A percentile compares a stretch with the other conserved stretches of the same genome.
phyloP scores from a whole-genome alignment of 2,113 vertebrate genomes.

The rabbit (Oryctolagus cuniculus) region DNA sequence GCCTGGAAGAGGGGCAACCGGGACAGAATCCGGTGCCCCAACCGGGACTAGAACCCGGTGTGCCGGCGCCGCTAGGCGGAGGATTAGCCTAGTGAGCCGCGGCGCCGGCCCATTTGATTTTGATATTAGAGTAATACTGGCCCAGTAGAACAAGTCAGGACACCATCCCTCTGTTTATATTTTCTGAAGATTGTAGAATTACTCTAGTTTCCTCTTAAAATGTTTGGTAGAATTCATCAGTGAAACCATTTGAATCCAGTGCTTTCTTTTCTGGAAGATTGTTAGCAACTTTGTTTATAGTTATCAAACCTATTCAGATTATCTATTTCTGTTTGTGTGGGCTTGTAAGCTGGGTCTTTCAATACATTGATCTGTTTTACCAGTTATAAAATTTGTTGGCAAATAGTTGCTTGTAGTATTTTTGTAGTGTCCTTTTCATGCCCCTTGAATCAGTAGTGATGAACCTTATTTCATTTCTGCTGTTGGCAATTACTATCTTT shows the following conservation, averaged over 20 bases:
- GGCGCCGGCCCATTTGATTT: too few species aligned
- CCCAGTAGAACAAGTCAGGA: not conserved
- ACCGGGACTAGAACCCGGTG: too few species aligned
- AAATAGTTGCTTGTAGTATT: not conserved
- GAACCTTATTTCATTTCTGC: not conserved
- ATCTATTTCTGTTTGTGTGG: not conserved
- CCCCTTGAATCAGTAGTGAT: not conserved
- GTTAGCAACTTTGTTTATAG: constrained; percentile 10
- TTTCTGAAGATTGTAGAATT: constrained; percentile 51
- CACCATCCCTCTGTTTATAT: not conserved
- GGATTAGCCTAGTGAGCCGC: too few species aligned
- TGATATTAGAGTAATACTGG: not conserved
- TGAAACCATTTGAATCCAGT: not conserved
- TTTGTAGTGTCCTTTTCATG: not conserved
- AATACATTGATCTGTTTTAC: constrained; percentile 30
- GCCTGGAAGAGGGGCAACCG: too few species aligned
- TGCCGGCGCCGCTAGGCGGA: too few species aligned
- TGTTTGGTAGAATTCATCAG: not conserved
- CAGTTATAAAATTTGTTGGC: not conserved
- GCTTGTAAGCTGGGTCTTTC: not conserved
- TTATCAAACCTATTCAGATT: not conserved
- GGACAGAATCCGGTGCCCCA: too few species aligned
- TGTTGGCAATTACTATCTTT: not conserved
- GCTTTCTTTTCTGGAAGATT: not conserved
- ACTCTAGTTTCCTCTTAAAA: not conserved